Conservation (phyloP, 2,888 invertebrate genomes). For the Agrilus cyanescens region DNA sequence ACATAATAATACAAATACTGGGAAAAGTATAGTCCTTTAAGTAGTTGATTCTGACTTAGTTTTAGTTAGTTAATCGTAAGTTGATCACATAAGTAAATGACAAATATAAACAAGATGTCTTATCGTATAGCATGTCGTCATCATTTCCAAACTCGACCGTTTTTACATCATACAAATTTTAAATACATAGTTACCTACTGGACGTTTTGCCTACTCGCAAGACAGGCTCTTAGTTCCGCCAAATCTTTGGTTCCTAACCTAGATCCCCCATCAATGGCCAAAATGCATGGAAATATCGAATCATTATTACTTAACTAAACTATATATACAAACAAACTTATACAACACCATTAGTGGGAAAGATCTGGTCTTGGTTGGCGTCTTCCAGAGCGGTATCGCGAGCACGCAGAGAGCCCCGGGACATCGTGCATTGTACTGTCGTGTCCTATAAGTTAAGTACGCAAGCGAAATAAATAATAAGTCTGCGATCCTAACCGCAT, state of each 20-base stretch:
- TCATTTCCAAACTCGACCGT: too few species aligned
- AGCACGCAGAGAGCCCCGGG: slow-evolving; percentile 9
- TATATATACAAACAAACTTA: slow-evolving; percentile 29
- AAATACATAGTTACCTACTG: slow-evolving; percentile 19
- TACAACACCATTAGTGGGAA: slow-evolving; percentile 19
- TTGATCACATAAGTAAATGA: slow-evolving; percentile 20
- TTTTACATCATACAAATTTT: slow-evolving; percentile 9
- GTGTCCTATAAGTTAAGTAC: slow-evolving; percentile 16
- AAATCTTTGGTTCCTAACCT: slow-evolving; percentile 35
- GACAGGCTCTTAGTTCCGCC: slow-evolving; percentile 17
- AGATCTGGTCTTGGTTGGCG: slow-evolving; percentile 23
- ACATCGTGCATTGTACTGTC: slow-evolving; percentile 6
- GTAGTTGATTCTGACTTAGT: slow-evolving; percentile 21
- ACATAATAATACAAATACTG: slow-evolving; percentile 14
- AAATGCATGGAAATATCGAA: slow-evolving; percentile 12
- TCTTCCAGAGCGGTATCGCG: slow-evolving; percentile 18
- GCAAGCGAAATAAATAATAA: slow-evolving; percentile 26
- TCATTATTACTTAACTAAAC: slow-evolving; percentile 14
- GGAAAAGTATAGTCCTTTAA: slow-evolving; percentile 12
- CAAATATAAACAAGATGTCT: slow-evolving; percentile 21
- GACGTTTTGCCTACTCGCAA: slow-evolving; percentile 19
- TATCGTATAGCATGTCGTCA: too few species aligned
- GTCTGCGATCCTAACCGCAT: slow-evolving; percentile 20
- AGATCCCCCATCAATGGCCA: slow-evolving; percentile 20
- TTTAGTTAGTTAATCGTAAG: slow-evolving; percentile 20